A percentile compares a stretch with the other conserved stretches of the same genome.
Conservation (phyloP, 1,140 invertebrate genomes). For the Drosophila miranda region DNA sequence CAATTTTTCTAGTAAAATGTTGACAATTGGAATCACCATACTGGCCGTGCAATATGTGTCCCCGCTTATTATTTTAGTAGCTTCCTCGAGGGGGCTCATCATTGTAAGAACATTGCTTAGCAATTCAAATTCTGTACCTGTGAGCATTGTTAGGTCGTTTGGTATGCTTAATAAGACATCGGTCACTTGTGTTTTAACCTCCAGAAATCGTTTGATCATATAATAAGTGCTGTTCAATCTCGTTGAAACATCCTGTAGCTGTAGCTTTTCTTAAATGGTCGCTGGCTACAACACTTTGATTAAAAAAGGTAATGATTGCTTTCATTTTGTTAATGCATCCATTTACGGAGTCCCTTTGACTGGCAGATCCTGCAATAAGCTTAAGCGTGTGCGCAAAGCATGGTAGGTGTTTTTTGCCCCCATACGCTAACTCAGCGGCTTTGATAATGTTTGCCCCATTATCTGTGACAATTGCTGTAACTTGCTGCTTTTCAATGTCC, state of each 20-base stretch:
- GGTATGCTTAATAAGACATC: neutral
- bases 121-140: neutral
- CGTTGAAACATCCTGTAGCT: neutral
- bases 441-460: too few species aligned
- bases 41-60: neutral
- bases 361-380: too few species aligned
- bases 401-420: too few species aligned
- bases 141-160: neutral
- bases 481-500: too few species aligned
- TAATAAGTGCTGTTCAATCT: conserved; percentile 6
- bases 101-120: neutral
- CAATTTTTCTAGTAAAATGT: neutral
- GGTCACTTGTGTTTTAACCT: neutral
- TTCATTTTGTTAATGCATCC: too few species aligned
- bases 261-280: too few species aligned
- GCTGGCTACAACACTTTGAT: too few species aligned
- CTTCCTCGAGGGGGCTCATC: neutral
- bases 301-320: too few species aligned
- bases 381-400: too few species aligned
- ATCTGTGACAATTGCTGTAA: too few species aligned
- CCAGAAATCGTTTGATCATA: conserved; percentile 9
- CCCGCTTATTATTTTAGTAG: neutral
- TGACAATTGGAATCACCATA: neutral
- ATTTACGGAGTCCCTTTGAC: too few species aligned
- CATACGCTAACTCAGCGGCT: too few species aligned